These are phyloP conservation scores for Cherax quadricarinatus DNA, from an alignment of 1,140 invertebrate species.

Conservation along the genomic window DNA sequence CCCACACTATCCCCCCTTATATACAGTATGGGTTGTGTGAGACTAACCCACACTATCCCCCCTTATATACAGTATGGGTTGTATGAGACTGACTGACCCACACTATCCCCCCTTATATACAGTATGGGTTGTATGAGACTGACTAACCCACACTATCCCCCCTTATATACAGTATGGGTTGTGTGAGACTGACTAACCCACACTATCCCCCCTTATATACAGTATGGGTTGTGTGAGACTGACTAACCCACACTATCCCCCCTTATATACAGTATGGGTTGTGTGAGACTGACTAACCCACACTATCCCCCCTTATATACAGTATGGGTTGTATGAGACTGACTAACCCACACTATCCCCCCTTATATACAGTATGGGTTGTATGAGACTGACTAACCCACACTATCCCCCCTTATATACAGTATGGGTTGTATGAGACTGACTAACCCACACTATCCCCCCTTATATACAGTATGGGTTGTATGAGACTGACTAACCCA, in stretches of 20 bases:
- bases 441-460: background rate
- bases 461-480: too few relatives aligned
- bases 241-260: too few relatives aligned
- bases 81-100: too few relatives aligned
- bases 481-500: too few relatives aligned
- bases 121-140: constrained; percentile 84
- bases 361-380: too few relatives aligned
- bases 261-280: constrained; percentile 78
- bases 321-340: background rate
- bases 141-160: too few relatives aligned
- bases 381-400: too few relatives aligned
- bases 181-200: too few relatives aligned
- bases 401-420: background rate
- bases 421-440: too few relatives aligned
- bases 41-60: too few relatives aligned
- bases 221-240: constrained; percentile 84
- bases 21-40: constrained; percentile 82
- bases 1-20: too few relatives aligned
- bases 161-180: constrained; percentile 78
- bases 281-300: too few relatives aligned
- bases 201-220: background rate
- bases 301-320: background rate
- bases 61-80: constrained; percentile 78
- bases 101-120: background rate
- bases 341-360: background rate